Evolutionary conservation across 2,113 vertebrate species (phyloP).

Genomic region (Oxygymnocypris stewartii): DNA sequence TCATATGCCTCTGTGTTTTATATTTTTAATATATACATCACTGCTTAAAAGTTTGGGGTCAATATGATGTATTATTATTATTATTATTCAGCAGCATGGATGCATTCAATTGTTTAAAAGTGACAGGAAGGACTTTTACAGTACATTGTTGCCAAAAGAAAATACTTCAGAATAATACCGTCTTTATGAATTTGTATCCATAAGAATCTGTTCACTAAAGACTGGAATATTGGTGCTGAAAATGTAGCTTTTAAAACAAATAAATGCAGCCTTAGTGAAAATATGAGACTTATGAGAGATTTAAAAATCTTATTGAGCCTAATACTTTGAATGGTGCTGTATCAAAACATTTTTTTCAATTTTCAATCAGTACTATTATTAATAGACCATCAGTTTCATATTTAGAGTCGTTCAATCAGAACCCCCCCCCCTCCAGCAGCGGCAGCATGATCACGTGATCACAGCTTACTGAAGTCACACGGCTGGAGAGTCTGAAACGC

Average conservation of each 20-base stretch:
- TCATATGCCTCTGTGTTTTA: too few species aligned
- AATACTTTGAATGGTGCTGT: neutral
- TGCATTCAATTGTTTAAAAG: too few species aligned
- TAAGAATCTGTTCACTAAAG: too few species aligned
- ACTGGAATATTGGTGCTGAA: too few species aligned
- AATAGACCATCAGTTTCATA: neutral
- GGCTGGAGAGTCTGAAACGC: neutral
- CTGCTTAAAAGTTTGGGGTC: too few species aligned
- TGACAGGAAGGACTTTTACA: too few species aligned
- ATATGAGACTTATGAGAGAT: neutral
- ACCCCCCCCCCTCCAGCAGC: neutral
- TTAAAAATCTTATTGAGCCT: neutral
- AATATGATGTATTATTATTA: too few species aligned
- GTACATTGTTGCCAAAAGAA: too few species aligned
- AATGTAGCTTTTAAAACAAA: too few species aligned
- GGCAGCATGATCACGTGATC: neutral
- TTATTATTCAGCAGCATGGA: too few species aligned
- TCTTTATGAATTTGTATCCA: too few species aligned
- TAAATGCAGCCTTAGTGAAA: neutral
- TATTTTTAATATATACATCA: neutral
- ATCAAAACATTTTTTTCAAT: neutral
- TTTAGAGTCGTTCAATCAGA: neutral
- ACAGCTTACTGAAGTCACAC: neutral
- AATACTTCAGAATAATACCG: too few species aligned
- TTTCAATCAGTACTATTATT: neutral